Evolutionary conservation across 1,140 invertebrate species (phyloP).

Genomic region (Zaprionus tsacasi): DNA sequence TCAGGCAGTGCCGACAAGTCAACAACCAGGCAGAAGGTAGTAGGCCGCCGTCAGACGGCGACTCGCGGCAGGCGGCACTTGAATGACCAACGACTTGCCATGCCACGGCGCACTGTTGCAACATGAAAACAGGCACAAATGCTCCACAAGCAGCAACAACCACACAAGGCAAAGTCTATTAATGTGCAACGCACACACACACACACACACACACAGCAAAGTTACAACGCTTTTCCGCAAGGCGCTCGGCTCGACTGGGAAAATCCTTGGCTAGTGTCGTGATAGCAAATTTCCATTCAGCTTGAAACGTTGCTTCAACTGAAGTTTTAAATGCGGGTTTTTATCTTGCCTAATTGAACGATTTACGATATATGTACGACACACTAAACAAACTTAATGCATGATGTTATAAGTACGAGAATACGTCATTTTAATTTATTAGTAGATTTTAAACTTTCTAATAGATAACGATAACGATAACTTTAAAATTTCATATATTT

Average conservation of each 20-base stretch:
- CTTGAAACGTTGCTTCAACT: constrained; percentile 19
- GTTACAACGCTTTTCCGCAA: constrained; percentile 20
- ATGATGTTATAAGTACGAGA: neutral
- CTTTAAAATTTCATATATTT: too few relatives aligned
- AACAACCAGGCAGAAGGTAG: constrained; percentile 57
- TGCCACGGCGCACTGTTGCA: constrained; percentile 68
- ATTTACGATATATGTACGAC: constrained; percentile 1
- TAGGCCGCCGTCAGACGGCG: neutral
- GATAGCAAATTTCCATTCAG: constrained; percentile 49
- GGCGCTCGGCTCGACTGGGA: constrained; percentile 16
- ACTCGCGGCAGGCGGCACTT: constrained; percentile 19
- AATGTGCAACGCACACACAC: constrained; percentile 53
- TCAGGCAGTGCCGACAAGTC: constrained; percentile 73
- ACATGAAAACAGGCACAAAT: constrained; percentile 47
- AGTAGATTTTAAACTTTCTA: neutral
- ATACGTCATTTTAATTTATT: neutral
- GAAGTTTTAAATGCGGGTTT: neutral
- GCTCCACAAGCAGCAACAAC: constrained; percentile 42
- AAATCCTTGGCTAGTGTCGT: constrained; percentile 84
- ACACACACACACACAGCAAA: neutral
- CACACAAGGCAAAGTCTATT: constrained; percentile 39
- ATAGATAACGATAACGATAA: neutral
- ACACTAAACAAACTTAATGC: neutral
- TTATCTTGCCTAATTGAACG: constrained; percentile 10
- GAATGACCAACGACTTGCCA: constrained; percentile 46